phyloP scores from a whole-genome alignment of 1,140 invertebrate genomes.

The Drosophila pandora region DNA sequence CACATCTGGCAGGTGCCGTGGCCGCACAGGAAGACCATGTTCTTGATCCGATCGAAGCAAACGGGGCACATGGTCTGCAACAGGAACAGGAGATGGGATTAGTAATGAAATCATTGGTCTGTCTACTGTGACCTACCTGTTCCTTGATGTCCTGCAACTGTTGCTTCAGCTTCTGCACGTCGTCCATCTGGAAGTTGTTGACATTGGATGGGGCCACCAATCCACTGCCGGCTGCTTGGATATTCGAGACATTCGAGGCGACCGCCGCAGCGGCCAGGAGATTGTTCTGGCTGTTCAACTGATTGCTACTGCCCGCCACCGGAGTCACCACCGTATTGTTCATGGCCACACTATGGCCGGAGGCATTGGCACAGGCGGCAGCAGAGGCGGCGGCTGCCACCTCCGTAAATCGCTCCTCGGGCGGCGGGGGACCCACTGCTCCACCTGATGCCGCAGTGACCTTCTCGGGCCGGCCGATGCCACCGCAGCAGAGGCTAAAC shows the following conservation, averaged over 20 bases:
- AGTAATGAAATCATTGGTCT: neutral
- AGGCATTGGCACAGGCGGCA: constrained; percentile 69
- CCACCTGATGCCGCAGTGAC: constrained; percentile 58
- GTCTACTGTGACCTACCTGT: constrained; percentile 87
- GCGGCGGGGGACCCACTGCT: constrained; percentile 4
- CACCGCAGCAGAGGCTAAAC: constrained; percentile 89
- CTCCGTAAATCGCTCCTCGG: constrained; percentile 58
- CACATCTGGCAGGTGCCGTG: constrained; percentile 99
- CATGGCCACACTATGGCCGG: constrained; percentile 76
- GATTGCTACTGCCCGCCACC: constrained; percentile 64
- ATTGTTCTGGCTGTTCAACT: constrained; percentile 76
- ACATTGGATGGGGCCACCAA: constrained; percentile 77
- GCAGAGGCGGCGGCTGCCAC: constrained; percentile 36
- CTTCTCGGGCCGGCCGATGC: constrained; percentile 85
- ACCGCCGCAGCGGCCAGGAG: constrained; percentile 56
- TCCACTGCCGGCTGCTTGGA: constrained; percentile 23
- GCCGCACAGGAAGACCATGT: constrained; percentile 99
- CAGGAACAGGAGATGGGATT: constrained; percentile 15
- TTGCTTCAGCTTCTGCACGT: constrained; percentile 97
- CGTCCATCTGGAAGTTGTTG: constrained; percentile 85
- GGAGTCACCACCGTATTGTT: constrained; percentile 80
- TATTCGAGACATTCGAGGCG: constrained; percentile 50
- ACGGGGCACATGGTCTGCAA: constrained; percentile 98
- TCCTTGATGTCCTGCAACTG: constrained; percentile 99
- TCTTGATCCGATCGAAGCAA: constrained; percentile 98